Base-by-base conservation (phyloP, 2,113 vertebrate genomes). In the Channa argus region DNA sequence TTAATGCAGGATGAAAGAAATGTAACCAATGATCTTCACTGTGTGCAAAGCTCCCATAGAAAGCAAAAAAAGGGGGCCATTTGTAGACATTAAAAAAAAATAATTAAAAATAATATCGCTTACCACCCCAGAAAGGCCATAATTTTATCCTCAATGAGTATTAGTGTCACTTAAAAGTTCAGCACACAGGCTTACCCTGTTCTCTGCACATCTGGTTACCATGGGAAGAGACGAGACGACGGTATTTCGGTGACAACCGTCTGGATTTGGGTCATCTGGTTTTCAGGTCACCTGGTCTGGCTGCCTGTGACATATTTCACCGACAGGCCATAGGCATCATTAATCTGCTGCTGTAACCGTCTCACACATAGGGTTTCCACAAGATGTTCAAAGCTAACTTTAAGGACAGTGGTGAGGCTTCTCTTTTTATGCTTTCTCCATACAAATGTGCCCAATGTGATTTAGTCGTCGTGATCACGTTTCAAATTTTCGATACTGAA, bases 41-140 rank as follows among this genome's bases (percentile, higher is more conserved):
- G 61, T 52, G 71, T 79, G 63, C 80, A 71, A 77, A 61, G 59
- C 56, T 52, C 8, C 38, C 12, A 14, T 69, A 81, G 64, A 73
- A 43, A 58, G 52, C 45, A 24, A 24, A 24, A 24, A 24, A 24
- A 24, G 24, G 24, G 24, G 24, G 24, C 24, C 24, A 24, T 24
- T 1, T 24, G 24, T 24, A 24, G 24, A 24, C 24, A 24, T 24
- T 24, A 1, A 24, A 24, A 24, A 24, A 24, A 24, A 24, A 24
- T 24, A 24, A 24, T 24, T 24, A 1, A 24, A 24, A 24, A 24
- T 24, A 24, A 24, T 24, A 24, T 24, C 1, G 24, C 24, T 24
- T 24, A 24, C 24, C 24, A 24, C 43, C 63, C 51, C 38, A 63
- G 41, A 44, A 1, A 41, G 39, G 4, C 2, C 4, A 41, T 41